These are phyloP conservation scores for Ectemnius continuus DNA, from an alignment of 2,888 invertebrate genomes.

Conservation along the genomic window DNA sequence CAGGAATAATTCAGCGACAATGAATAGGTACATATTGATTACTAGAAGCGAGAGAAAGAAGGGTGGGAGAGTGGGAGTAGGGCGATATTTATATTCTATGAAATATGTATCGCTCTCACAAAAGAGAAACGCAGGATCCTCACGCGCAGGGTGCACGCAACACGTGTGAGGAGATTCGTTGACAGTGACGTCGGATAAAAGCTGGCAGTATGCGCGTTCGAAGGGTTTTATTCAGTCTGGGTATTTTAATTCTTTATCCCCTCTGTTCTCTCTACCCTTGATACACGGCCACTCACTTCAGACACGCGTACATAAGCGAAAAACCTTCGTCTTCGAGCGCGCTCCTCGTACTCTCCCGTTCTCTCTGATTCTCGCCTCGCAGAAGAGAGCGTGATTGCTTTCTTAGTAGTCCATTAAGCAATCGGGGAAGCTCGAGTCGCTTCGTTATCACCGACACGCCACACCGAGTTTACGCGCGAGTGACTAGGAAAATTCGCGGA, in stretches of 20 bases:
- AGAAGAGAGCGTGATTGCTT: conserved; percentile 3
- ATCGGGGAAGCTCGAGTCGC: conserved; percentile 1
- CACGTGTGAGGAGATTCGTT: conserved; percentile 36
- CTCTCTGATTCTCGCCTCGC: not conserved
- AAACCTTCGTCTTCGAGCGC: conserved; percentile 6
- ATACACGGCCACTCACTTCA: conserved; percentile 21
- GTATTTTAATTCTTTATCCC: conserved; percentile 39
- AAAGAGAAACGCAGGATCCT: conserved; percentile 3
- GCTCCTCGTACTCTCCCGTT: not conserved
- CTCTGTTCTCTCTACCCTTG: conserved; percentile 24
- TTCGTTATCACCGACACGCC: not conserved
- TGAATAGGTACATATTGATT: conserved; percentile 39
- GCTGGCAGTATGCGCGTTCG: conserved; percentile 20
- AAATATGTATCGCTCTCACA: conserved; percentile 43
- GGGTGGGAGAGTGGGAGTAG: conserved; percentile 18
- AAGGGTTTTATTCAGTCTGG: conserved; percentile 32
- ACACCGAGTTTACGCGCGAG: not conserved
- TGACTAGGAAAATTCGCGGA: conserved; percentile 1
- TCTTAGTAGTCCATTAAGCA: conserved; percentile 6
- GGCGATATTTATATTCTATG: conserved; percentile 45
- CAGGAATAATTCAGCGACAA: conserved; percentile 17
- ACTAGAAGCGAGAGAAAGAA: conserved; percentile 18
- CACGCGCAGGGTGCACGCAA: conserved; percentile 18
- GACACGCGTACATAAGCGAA: conserved; percentile 6
- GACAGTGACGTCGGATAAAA: conserved; percentile 13